A percentile compares a stretch with the other conserved stretches of the same genome.
Evolutionary conservation across 1,140 invertebrate species (phyloP).

Genomic region (Cataglyphis hispanica): DNA sequence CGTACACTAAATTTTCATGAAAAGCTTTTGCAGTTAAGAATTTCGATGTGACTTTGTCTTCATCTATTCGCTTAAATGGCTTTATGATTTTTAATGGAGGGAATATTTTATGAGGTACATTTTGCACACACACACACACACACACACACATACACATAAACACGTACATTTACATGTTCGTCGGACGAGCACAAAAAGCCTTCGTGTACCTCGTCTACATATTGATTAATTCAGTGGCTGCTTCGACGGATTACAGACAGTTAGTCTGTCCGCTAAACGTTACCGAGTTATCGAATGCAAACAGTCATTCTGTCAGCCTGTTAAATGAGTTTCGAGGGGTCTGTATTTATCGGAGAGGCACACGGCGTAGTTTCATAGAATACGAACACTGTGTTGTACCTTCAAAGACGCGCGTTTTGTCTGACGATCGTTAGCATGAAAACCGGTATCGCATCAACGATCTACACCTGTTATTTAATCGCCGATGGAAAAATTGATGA

Average conservation of each 20-base stretch:
- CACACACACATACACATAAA: background rate
- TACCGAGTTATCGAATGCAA: conserved; percentile 54
- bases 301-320: conserved; percentile 48
- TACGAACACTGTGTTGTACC: background rate
- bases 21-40: background rate
- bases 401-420: conserved; percentile 20
- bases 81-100: conserved; percentile 10
- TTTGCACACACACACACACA: background rate
- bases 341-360: conserved; percentile 46
- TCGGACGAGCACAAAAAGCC: conserved; percentile 37
- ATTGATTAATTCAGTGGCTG: conserved; percentile 51
- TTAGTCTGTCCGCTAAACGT: conserved; percentile 48
- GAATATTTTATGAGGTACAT: conserved; percentile 44
- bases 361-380: conserved; percentile 27
- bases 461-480: conserved; percentile 48
- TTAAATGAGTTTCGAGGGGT: conserved; percentile 48
- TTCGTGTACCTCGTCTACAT: conserved; percentile 37
- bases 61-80: background rate
- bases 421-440: conserved; percentile 28
- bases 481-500: conserved; percentile 6
- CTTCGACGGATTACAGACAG: conserved; percentile 46
- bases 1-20: no score
- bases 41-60: background rate
- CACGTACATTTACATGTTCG: conserved; percentile 35
- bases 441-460: conserved; percentile 11